Percentiles rank a stretch among this genome's conserved stretches.
These are phyloP conservation scores for Sapayoa aenigma DNA, from an alignment of 2,113 vertebrate species.

Conservation along the genomic window DNA sequence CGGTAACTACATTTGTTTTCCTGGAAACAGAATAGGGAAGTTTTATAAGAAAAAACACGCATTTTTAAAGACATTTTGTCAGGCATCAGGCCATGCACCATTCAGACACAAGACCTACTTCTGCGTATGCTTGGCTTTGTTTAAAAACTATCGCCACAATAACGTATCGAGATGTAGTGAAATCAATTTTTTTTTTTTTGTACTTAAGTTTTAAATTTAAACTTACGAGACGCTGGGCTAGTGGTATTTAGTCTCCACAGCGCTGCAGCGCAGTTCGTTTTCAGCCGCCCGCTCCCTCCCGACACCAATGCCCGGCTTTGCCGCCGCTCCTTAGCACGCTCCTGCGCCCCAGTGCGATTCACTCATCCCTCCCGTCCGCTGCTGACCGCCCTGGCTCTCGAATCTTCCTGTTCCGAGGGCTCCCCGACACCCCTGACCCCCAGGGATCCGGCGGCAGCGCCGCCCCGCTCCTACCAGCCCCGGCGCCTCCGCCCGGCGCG, in stretches of 20 bases:
- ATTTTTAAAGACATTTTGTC: neutral
- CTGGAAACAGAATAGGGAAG: neutral
- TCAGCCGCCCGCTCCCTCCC: too few species aligned
- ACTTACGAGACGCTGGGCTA: neutral
- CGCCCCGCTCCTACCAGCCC: neutral
- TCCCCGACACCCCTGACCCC: neutral
- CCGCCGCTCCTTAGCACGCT: rapidly evolving
- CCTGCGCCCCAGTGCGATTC: rapidly evolving
- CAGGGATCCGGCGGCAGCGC: neutral
- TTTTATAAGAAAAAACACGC: neutral
- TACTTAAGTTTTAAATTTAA: neutral
- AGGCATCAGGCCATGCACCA: neutral
- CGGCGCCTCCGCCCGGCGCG: too few species aligned
- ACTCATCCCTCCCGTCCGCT: rapidly evolving
- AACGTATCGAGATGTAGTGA: rapidly evolving
- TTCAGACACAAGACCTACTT: neutral
- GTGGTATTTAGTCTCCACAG: rapidly evolving
- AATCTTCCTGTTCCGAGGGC: rapidly evolving
- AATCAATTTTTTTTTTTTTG: neutral
- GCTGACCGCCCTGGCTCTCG: neutral
- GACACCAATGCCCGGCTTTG: rapidly evolving
- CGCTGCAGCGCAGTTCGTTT: rapidly evolving
- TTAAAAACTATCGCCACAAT: neutral
- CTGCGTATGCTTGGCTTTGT: neutral
- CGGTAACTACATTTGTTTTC: neutral